Evolutionary conservation across 92 coral and sea anemone genomes (phyloP).

Genomic region (Porites cylindrica): DNA sequence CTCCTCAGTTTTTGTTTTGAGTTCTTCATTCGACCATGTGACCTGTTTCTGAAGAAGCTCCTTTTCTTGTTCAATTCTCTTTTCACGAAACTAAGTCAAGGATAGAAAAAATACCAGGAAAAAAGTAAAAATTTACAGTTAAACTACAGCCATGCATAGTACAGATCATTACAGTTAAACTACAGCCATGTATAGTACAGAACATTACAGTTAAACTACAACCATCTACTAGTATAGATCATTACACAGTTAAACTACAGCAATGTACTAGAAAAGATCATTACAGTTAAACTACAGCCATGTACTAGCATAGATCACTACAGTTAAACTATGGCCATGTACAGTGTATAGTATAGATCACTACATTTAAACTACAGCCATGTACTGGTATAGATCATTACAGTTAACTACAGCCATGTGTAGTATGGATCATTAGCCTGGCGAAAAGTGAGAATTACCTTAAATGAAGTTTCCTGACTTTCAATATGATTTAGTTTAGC

Average conservation of each 20-base stretch:
- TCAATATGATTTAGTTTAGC: slow-evolving; percentile 90
- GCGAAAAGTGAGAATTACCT: slow-evolving; percentile 43
- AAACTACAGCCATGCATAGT: neutral
- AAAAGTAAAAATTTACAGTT: neutral
- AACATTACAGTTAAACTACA: neutral
- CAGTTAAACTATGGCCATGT: neutral
- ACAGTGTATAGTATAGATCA: neutral
- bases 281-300: neutral
- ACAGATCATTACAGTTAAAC: neutral
- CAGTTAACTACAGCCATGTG: neutral
- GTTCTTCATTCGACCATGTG: slow-evolving; percentile 86
- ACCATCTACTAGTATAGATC: neutral
- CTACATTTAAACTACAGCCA: neutral
- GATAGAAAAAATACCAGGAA: neutral
- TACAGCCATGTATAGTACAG: neutral
- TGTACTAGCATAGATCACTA: neutral
- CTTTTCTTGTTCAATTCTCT: slow-evolving; percentile 91
- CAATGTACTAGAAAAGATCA: neutral
- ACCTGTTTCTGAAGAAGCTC: slow-evolving; percentile 86
- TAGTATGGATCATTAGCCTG: too few relatives aligned
- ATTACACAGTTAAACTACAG: neutral
- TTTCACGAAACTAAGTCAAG: slow-evolving; percentile 81
- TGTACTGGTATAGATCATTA: neutral
- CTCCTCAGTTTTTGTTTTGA: slow-evolving; percentile 91
- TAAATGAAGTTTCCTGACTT: slow-evolving; percentile 92